These are phyloP conservation scores for Epinephelus cyanopodus DNA, from an alignment of 2,113 vertebrate genomes.

Conservation along the genomic window DNA sequence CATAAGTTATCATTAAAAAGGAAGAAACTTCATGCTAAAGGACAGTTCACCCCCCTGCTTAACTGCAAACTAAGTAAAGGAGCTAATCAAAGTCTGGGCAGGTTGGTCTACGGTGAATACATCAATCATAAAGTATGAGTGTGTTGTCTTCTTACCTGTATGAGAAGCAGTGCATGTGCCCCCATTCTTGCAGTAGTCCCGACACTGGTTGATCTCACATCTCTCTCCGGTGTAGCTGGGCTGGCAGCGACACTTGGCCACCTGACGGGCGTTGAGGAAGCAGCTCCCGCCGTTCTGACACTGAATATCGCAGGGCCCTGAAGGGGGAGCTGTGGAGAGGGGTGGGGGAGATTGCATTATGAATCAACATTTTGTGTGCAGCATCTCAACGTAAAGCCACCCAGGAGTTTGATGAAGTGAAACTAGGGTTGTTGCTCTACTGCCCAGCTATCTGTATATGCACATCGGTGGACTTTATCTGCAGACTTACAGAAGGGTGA, in stretches of 20 bases:
- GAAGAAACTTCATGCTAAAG: background rate
- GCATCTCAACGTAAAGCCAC: background rate
- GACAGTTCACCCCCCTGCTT: background rate
- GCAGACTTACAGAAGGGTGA: slow-evolving; percentile 87
- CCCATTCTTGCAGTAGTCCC: slow-evolving; percentile 93
- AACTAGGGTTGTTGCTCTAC: background rate
- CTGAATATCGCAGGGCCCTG: slow-evolving; percentile 88
- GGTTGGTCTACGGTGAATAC: no score
- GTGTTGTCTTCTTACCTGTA: slow-evolving; percentile 81
- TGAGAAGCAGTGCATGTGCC: slow-evolving; percentile 94
- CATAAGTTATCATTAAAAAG: background rate
- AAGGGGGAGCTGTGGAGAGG: slow-evolving; percentile 79
- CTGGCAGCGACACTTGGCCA: slow-evolving; percentile 96
- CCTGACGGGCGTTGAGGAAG: slow-evolving; percentile 92
- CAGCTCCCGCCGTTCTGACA: slow-evolving; percentile 95
- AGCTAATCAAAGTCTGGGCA: background rate
- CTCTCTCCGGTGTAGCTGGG: slow-evolving; percentile 93
- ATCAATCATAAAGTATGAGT: no score
- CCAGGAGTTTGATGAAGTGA: background rate
- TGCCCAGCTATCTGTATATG: accelerated
- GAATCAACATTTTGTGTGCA: background rate
- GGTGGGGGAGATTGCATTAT: background rate
- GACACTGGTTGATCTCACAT: slow-evolving; percentile 95
- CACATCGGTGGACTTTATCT: background rate
- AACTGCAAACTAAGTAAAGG: background rate